A percentile compares a stretch with the other conserved stretches of the same genome.
Evolutionary conservation across 2,888 invertebrate genomes (phyloP).

Genomic region (Himalopsyche japonica): DNA sequence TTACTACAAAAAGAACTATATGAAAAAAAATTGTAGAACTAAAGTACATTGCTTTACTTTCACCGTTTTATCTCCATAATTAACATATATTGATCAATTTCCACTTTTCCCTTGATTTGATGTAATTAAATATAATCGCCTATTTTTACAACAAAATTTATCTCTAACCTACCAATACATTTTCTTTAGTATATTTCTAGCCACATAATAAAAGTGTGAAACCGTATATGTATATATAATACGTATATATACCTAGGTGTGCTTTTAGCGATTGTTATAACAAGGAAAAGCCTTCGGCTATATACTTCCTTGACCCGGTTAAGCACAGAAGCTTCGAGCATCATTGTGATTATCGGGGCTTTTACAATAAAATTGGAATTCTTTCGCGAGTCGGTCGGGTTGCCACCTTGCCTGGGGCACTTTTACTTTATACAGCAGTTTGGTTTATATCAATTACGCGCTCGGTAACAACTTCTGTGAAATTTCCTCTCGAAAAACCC

Average conservation of each 20-base stretch:
- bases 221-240: not conserved
- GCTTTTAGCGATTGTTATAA: not conserved
- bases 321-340: not conserved
- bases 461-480: not conserved
- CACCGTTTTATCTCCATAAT: too few relatives aligned
- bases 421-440: not conserved
- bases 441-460: constrained; percentile 19
- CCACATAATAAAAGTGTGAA: too few relatives aligned
- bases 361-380: not conserved
- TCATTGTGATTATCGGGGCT: not conserved
- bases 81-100: too few relatives aligned
- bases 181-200: too few relatives aligned
- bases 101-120: too few relatives aligned
- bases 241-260: not conserved
- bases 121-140: too few relatives aligned
- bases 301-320: not conserved
- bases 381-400: not conserved
- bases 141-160: too few relatives aligned
- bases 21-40: too few relatives aligned
- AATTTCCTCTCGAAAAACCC: constrained; percentile 10
- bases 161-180: too few relatives aligned
- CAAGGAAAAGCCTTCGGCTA: not conserved
- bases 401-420: not conserved
- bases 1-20: too few relatives aligned
- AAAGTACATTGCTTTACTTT: too few relatives aligned